These are phyloP conservation scores for Batillaria attramentaria DNA, from an alignment of 1,140 invertebrate genomes.

Conservation along the genomic window DNA sequence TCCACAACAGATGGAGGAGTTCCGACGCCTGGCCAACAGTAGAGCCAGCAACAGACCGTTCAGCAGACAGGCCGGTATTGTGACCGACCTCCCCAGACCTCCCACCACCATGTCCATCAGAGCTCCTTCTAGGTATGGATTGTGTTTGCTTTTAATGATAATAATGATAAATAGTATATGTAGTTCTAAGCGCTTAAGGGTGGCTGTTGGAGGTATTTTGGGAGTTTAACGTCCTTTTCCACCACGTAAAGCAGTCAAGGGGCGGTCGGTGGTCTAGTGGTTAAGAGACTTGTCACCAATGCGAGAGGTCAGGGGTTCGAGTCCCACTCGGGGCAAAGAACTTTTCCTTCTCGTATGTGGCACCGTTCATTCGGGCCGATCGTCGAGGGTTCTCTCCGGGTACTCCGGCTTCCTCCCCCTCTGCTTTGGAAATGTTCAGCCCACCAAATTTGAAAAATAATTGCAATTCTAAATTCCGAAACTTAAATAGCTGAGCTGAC, in stretches of 20 bases:
- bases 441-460: too few species aligned
- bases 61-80: background rate
- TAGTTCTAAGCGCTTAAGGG: conserved; percentile 6
- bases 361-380: too few species aligned
- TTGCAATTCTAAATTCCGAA: too few species aligned
- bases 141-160: background rate
- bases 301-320: background rate
- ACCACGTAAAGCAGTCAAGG: background rate
- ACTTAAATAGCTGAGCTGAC: too few species aligned
- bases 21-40: conserved; percentile 19
- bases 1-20: conserved; percentile 34
- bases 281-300: background rate
- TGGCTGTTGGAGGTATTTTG: too few species aligned
- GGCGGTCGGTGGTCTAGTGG: background rate
- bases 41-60: conserved; percentile 12
- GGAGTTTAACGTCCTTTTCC: conserved; percentile 9
- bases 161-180: background rate
- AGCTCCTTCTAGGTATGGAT: background rate
- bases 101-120: background rate
- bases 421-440: too few species aligned
- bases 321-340: too few species aligned
- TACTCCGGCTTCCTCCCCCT: too few species aligned
- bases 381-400: too few species aligned
- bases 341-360: too few species aligned
- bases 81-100: background rate